These are phyloP conservation scores for Pituophis catenifer DNA, from an alignment of 2,113 vertebrate genomes.

Conservation along the genomic window DNA sequence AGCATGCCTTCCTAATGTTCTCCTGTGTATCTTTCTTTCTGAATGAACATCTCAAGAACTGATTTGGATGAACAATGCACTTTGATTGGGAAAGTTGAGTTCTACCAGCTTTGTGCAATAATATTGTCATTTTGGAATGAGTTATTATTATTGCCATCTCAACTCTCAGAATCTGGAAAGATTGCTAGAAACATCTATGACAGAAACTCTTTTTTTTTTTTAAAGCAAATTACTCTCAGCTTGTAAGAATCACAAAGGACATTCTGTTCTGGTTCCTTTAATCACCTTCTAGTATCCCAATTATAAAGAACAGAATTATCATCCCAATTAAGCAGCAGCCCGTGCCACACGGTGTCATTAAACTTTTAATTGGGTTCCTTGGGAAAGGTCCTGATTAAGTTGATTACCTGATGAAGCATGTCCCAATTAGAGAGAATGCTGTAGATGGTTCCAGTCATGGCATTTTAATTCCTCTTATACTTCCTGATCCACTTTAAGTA, in stretches of 20 bases:
- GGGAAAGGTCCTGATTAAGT: conserved; percentile 72
- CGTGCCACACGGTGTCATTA: conserved; percentile 68
- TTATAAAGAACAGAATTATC: conserved; percentile 69
- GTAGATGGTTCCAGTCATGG: conserved; percentile 51
- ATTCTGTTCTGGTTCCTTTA: conserved; percentile 61
- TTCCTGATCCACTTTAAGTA: conserved; percentile 54
- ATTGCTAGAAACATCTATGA: conserved; percentile 36
- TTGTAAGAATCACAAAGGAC: conserved; percentile 53
- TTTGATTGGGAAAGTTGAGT: neutral
- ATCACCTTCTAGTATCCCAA: conserved; percentile 71
- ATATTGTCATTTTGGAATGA: conserved; percentile 1
- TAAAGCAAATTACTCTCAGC: conserved; percentile 51
- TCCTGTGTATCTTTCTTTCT: neutral
- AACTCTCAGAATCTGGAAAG: neutral
- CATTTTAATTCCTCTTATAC: conserved; percentile 49
- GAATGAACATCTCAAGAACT: neutral
- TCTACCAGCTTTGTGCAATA: neutral
- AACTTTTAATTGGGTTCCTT: conserved; percentile 72
- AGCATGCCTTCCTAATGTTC: neutral
- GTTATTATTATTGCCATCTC: conserved; percentile 1
- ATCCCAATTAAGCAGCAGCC: conserved; percentile 70
- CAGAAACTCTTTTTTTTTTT: conserved; percentile 40
- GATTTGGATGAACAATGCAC: neutral
- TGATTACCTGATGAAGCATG: conserved; percentile 65
- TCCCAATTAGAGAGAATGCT: conserved; percentile 62